Conservation (phyloP, 2,113 vertebrate species). For the Leptobrachium leishanense region DNA sequence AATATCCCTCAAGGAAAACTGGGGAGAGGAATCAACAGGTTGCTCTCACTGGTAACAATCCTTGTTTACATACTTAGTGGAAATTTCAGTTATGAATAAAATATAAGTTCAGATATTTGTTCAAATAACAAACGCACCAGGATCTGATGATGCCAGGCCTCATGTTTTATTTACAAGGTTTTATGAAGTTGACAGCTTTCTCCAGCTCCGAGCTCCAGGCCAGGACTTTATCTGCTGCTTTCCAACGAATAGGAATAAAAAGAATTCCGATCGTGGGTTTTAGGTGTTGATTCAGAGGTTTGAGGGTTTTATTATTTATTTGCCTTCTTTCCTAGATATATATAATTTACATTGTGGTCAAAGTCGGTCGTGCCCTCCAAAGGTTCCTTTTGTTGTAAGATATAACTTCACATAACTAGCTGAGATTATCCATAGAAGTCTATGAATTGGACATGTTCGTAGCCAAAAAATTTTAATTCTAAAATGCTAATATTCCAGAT, state of each 20-base stretch:
- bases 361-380: not conserved
- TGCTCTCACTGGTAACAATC: slow-evolving; percentile 3
- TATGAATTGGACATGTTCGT: too few relatives aligned
- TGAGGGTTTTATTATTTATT: too few relatives aligned
- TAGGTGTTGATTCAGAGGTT: not conserved
- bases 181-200: not conserved
- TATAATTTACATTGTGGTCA: not conserved
- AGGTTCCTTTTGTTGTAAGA: not conserved
- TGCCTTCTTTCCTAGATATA: too few relatives aligned
- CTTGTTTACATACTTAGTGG: slow-evolving; percentile 16
- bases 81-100: slow-evolving; percentile 33
- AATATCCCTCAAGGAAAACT: not conserved
- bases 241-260: not conserved
- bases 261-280: not conserved
- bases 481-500: too few relatives aligned
- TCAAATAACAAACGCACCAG: slow-evolving; percentile 28
- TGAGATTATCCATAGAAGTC: not conserved
- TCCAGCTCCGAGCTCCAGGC: not conserved
- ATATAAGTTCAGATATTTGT: slow-evolving; percentile 36
- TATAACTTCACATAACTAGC: not conserved
- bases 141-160: slow-evolving; percentile 6
- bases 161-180: slow-evolving; percentile 35
- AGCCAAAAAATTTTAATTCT: too few relatives aligned
- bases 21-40: slow-evolving; percentile 21
- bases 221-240: slow-evolving; percentile 6